Evolutionary conservation across 2,888 invertebrate species (phyloP).

Genomic region (Kryphioiulus occultus): DNA sequence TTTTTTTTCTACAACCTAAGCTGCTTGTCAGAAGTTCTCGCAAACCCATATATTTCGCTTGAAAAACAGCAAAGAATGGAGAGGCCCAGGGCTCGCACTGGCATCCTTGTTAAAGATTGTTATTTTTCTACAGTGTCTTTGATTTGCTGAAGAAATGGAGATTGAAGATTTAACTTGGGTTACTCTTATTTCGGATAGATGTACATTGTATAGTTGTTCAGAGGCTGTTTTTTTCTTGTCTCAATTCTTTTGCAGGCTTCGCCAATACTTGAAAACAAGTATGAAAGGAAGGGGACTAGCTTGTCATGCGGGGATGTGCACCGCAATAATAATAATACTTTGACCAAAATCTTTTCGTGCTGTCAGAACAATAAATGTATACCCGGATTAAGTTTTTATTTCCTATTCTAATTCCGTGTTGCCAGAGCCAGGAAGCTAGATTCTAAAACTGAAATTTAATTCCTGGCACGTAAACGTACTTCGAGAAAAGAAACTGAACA

Average conservation of each 20-base stretch:
- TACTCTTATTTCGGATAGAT: background rate
- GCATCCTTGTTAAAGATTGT: conserved; percentile 33
- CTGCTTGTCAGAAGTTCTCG: conserved; percentile 29
- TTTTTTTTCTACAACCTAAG: conserved; percentile 1
- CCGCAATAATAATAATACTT: background rate
- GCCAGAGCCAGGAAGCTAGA: background rate
- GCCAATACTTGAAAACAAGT: background rate
- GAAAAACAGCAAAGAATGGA: background rate
- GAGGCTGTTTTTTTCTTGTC: background rate
- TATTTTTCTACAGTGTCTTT: conserved; percentile 19
- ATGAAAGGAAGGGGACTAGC: background rate
- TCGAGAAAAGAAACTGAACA: background rate
- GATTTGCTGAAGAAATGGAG: conserved; percentile 10
- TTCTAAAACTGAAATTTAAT: background rate
- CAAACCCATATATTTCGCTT: background rate
- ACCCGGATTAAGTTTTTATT: background rate
- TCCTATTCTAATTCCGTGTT: background rate
- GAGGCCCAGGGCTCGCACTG: background rate
- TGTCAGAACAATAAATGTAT: background rate
- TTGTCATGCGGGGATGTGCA: background rate
- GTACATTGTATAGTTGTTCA: background rate
- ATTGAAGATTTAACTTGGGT: background rate
- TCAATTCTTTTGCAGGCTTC: background rate
- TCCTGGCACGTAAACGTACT: background rate
- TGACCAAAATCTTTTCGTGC: background rate